Percentiles rank a stretch among this genome's conserved stretches.
phyloP scores from a whole-genome alignment of 2,113 vertebrate genomes.

The Vulpes lagopus region DNA sequence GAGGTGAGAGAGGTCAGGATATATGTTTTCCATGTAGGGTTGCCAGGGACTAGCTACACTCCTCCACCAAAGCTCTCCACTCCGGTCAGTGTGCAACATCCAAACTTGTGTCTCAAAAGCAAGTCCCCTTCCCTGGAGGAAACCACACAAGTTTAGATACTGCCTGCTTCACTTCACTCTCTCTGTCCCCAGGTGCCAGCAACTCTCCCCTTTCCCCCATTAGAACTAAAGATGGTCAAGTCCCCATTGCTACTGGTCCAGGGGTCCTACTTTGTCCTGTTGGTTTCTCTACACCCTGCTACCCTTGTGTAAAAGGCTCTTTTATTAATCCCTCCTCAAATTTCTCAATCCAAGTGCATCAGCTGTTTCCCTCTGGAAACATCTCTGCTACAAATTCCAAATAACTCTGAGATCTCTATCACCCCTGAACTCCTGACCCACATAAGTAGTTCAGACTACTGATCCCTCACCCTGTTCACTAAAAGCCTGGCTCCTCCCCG shows the following conservation, averaged over 20 bases:
- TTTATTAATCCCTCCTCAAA: not conserved
- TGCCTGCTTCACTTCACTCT: not conserved
- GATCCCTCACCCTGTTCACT: not conserved
- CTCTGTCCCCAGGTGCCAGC: not conserved
- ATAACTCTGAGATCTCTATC: not conserved
- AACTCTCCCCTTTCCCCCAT: not conserved
- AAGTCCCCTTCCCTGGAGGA: not conserved
- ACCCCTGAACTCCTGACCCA: not conserved
- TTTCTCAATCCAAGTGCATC: not conserved
- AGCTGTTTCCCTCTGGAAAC: not conserved
- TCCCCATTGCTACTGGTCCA: not conserved
- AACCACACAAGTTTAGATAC: not conserved
- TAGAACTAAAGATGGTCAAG: not conserved
- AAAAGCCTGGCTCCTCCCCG: not conserved
- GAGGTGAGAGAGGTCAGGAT: not conserved
- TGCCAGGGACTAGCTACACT: not conserved
- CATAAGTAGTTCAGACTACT: not conserved
- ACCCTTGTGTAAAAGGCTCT: not conserved
- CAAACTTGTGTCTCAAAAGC: not conserved
- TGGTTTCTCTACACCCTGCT: not conserved
- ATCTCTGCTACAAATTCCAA: slow-evolving; percentile 30
- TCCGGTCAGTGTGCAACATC: not conserved
- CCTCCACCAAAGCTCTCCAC: not conserved
- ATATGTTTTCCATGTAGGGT: not conserved
- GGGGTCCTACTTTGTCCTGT: accelerated